Evolutionary conservation across 2,888 invertebrate species (phyloP).

Genomic region (Ferrisia virgata): DNA sequence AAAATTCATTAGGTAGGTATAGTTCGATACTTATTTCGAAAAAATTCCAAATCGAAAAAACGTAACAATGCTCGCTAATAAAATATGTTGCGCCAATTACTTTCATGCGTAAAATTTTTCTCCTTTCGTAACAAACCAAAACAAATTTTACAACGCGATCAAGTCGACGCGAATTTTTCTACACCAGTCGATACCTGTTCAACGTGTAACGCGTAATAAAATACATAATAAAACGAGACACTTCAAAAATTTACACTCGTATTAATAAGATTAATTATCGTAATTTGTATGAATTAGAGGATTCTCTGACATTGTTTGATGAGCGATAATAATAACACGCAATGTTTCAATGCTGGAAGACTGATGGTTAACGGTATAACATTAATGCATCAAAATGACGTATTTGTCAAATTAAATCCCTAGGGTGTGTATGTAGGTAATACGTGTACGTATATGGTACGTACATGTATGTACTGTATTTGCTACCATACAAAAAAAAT

Average conservation of each 20-base stretch:
- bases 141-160: not conserved
- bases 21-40: not conserved
- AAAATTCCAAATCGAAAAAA: not conserved
- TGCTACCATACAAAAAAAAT: no score
- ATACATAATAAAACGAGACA: not conserved
- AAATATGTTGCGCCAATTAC: not conserved
- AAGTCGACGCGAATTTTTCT: not conserved
- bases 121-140: not conserved
- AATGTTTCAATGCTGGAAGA: not conserved
- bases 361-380: not conserved
- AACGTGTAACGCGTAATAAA: not conserved
- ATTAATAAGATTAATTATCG: not conserved
- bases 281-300: not conserved
- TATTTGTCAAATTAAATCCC: not conserved
- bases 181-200: not conserved
- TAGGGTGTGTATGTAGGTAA: not conserved
- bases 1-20: no score
- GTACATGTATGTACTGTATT: no score
- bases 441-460: not conserved
- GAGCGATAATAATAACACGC: not conserved
- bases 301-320: constrained; percentile 3
- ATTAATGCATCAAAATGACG: not conserved
- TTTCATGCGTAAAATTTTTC: not conserved
- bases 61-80: not conserved
- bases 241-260: not conserved